phyloP scores from a whole-genome alignment of 2,888 invertebrate species.

The Patella pellucida region DNA sequence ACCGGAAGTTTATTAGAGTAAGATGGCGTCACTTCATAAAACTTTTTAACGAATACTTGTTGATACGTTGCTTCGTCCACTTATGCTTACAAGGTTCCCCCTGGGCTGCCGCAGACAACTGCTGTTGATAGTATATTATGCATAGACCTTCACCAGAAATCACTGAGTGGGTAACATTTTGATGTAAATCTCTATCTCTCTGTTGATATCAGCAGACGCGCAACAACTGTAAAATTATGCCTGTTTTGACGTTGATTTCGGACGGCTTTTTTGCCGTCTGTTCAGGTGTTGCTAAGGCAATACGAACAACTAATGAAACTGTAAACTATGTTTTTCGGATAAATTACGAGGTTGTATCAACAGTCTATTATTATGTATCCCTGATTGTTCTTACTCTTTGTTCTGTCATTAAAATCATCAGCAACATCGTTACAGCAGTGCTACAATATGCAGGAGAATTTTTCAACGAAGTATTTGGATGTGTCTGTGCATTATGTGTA shows the following conservation, averaged over 20 bases:
- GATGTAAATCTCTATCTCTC: too few relatives aligned
- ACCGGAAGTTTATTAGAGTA: too few relatives aligned
- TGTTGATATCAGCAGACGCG: too few relatives aligned
- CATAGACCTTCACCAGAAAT: too few relatives aligned
- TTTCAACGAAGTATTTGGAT: constrained; percentile 31
- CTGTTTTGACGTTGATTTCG: neutral
- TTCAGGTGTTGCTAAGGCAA: constrained; percentile 16
- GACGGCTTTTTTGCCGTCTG: constrained; percentile 17
- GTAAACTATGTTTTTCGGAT: constrained; percentile 16
- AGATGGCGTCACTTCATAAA: too few relatives aligned
- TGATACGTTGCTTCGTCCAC: too few relatives aligned
- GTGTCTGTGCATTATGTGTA: constrained; percentile 26
- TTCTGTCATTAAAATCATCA: constrained; percentile 3
- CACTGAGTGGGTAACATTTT: too few relatives aligned
- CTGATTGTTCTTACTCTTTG: neutral
- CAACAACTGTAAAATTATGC: too few relatives aligned
- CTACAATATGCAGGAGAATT: constrained; percentile 30
- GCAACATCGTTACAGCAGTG: constrained; percentile 14
- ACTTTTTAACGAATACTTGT: too few relatives aligned
- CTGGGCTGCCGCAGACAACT: too few relatives aligned
- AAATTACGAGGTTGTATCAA: constrained; percentile 31
- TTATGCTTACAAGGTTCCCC: too few relatives aligned
- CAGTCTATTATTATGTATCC: constrained; percentile 15
- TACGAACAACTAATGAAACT: constrained; percentile 23
- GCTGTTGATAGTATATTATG: too few relatives aligned